Evolutionary conservation across 2,113 vertebrate genomes (phyloP), one percentile per base, ranked within the genome.

Genomic region (Tyrannus savana): DNA sequence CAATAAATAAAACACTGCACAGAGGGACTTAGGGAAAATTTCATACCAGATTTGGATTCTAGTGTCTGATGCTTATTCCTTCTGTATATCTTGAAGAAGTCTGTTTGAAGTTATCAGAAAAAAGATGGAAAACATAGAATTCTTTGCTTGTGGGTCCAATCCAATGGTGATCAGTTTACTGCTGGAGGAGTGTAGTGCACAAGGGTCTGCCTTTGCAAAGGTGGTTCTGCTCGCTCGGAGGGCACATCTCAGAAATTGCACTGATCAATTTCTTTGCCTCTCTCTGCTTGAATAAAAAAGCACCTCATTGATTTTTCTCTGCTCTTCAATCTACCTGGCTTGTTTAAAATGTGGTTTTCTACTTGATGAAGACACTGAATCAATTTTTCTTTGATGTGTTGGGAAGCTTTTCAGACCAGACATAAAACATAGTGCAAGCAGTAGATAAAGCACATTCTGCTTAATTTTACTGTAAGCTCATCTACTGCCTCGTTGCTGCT

Each of bases 301-400:
- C 12, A 42, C 33, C 66, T 47, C 52, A 87, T 95, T 84, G 92
- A 94, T 93, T 96, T 92, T 96, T 77, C 35, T 78, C 21, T 75
- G 7, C 39, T 84, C 80, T 74, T 87, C 60, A 55, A 5, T 93
- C 52, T 63, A 63, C 60, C 64, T 81, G 68, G 35, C 67, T 56
- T 81, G 59, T 86, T 92, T 92, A 66, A 78, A 88, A 84, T 39
- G 30, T 80, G 50, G 4, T 67, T 87, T 95, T 87, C 47, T 89
- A 59, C 42, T 84, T 67, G 19, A 58, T 87, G 74, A 88, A 85
- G 72, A 63, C 33, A 42, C 77, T 19, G 41, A 37, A 89, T 92
- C 74, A 94, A 63, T 93, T 90, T 90, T 71, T 74, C 72, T 87
- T 88, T 75, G 55, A 23, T 84, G 53, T 23, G 16, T 84, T 69